phyloP scores from a whole-genome alignment of 2,797 vertebrate species.

The Coluber constrictor region DNA sequence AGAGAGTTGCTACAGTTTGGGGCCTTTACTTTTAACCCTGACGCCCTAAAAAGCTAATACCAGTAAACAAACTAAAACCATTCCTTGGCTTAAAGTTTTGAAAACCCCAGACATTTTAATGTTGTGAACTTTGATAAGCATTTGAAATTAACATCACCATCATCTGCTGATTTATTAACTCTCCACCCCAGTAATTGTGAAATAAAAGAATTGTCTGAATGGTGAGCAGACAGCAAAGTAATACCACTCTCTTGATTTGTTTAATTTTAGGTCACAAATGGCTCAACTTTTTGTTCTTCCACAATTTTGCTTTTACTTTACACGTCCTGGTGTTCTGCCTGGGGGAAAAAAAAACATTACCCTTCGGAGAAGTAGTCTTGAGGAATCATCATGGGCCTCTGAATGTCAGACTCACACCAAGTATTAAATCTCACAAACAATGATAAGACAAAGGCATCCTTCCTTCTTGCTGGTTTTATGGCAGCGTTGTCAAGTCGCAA shows the following conservation, averaged over 20 bases:
- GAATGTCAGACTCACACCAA: slow-evolving; percentile 18
- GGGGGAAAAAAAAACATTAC: neutral
- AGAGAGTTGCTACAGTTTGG: neutral
- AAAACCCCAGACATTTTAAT: neutral
- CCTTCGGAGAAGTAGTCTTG: slow-evolving; percentile 14
- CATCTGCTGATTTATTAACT: neutral
- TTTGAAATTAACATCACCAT: neutral
- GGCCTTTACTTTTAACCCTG: neutral
- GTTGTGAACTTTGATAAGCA: neutral
- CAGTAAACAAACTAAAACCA: neutral
- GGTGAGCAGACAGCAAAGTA: neutral
- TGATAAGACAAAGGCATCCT: slow-evolving; percentile 31
- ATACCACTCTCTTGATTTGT: neutral
- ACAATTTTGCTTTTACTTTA: slow-evolving; percentile 35
- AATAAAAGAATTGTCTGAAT: slow-evolving; percentile 16
- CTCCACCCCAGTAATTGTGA: neutral
- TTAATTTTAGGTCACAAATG: slow-evolving; percentile 22
- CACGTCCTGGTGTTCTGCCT: slow-evolving; percentile 39
- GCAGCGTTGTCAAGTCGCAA: slow-evolving; percentile 43
- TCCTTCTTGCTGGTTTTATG: slow-evolving; percentile 46
- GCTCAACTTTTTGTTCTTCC: slow-evolving; percentile 37
- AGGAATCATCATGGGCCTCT: slow-evolving; percentile 13
- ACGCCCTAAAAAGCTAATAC: neutral
- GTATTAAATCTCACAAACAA: slow-evolving; percentile 46
- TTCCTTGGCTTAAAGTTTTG: neutral